Conservation (phyloP, 2,797 vertebrate species). For the Odontamblyopus lacepedii region DNA sequence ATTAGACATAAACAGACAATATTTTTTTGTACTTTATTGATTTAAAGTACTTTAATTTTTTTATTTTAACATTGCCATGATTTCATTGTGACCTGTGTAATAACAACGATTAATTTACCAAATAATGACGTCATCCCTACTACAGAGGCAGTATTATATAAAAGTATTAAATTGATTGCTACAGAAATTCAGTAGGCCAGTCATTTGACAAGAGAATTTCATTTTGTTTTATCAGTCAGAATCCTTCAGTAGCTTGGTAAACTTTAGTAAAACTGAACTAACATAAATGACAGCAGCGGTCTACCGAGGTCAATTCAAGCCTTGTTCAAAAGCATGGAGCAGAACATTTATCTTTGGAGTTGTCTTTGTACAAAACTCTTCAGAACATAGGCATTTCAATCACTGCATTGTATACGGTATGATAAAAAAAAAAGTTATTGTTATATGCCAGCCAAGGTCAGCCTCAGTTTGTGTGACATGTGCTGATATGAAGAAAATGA, state of each 20-base stretch:
- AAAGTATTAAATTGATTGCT: not conserved
- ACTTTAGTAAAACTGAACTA: not conserved
- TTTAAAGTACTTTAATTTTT: no score
- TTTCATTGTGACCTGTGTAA: no score
- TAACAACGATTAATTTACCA: no score
- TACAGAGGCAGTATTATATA: no score
- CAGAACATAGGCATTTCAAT: not conserved
- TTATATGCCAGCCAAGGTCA: slow-evolving; percentile 5
- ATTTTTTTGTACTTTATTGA: no score
- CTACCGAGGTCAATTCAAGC: not conserved
- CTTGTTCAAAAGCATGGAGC: not conserved
- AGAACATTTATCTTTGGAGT: not conserved
- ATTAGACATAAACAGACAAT: no score
- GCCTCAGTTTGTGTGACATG: slow-evolving; percentile 1
- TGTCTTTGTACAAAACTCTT: not conserved
- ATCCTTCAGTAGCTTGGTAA: not conserved
- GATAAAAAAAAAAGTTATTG: not conserved
- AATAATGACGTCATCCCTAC: no score
- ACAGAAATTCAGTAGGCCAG: not conserved
- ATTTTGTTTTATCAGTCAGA: not conserved
- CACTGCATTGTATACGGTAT: slow-evolving; percentile 1
- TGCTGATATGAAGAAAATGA: slow-evolving; percentile 33
- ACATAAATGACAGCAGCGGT: not conserved
- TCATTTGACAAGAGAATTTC: not conserved
- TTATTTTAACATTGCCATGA: no score